A percentile compares a stretch with the other conserved stretches of the same genome.
Conservation (phyloP, 2,888 invertebrate genomes). For the Parnassius apollo region DNA sequence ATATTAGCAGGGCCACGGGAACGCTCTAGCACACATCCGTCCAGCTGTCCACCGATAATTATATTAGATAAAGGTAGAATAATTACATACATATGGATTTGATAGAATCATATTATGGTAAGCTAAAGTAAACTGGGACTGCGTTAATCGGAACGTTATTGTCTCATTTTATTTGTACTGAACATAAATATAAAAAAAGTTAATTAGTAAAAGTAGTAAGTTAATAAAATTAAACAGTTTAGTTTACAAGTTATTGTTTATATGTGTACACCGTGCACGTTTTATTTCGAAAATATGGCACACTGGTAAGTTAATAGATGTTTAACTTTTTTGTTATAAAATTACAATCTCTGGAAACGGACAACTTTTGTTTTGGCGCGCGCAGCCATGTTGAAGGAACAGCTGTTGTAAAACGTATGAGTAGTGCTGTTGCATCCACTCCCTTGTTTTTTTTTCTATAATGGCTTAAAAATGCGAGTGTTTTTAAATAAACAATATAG, state of each 20-base stretch:
- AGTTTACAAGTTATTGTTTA: not conserved
- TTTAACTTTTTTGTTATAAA: not conserved
- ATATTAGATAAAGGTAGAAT: no score
- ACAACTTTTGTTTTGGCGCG: conserved; percentile 70
- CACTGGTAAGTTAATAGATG: conserved; percentile 46
- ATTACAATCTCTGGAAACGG: not conserved
- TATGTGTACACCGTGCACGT: not conserved
- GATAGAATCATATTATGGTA: no score
- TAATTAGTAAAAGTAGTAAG: no score
- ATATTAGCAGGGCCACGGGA: no score
- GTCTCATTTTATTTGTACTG: no score
- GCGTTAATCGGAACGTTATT: no score
- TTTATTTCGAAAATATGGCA: conserved; percentile 13
- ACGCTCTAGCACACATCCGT: no score
- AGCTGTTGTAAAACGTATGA: conserved; percentile 60
- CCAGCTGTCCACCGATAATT: no score
- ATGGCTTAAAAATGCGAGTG: conserved; percentile 35
- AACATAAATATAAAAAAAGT: no score
- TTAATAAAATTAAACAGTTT: not conserved
- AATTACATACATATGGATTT: no score
- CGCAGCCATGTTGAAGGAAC: conserved; percentile 75
- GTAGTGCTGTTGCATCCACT: conserved; percentile 42
- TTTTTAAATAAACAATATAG: conserved; percentile 43
- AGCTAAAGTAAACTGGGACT: no score
- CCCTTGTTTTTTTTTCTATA: conserved; percentile 61